Evolutionary conservation across 1,140 invertebrate species (phyloP), one percentile per base, ranked within the genome.

Genomic region (Pachypsylla venusta): DNA sequence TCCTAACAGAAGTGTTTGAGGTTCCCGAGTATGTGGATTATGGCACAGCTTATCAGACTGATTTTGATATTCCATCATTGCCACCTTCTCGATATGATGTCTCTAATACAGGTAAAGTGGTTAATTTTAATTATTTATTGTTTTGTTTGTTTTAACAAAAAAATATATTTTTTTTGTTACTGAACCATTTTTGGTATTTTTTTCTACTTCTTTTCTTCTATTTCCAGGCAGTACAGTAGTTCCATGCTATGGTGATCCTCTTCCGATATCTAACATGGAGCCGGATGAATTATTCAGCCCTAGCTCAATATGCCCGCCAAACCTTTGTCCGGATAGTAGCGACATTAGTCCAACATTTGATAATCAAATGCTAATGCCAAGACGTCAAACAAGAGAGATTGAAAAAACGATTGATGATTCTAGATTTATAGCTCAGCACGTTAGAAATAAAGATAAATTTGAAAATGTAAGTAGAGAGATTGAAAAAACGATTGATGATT

Each of bases 361-460:
- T 22, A 48, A 48, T n/a, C 42, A 48, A 22, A 87, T 67, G 76
- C 78, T 58, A 87, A 5, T 48, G 42, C 42, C 42, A 19, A 24
- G 84, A 83, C 61, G 84, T 87, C 68, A 85, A 86, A 66, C 84
- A 83, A 70, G 80, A 83, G 55, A 86, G 70, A 83, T 88, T 79
- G 87, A 91, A 72, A 87, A 89, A 69, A 89, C 89, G 65, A 83
- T 92, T 69, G 83, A 88, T 70, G 87, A 89, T 63, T 87, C 89
- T 48, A 82, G 85, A 70, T 94, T 93, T 73, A 92, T 93, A 74
- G 90, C 90, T 70, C 90, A 93, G 73, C 89, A 93, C 71, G 87
- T 91, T 69, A 87, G 83, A 73, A 93, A 94, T 74, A 90, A 92
- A 72, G 89, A 93, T 74, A 88, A 87, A 70, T 93, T 93, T 70